Evolutionary conservation across 1,140 invertebrate species (phyloP).

Genomic region (roundworm (Caenorhabditis elegans)): WBcel235 BX284602.5:13875001-13875500

Average conservation of each 20-base stretch:
- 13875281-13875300: slow-evolving; percentile 24
- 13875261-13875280: slow-evolving; percentile 5
- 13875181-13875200: slow-evolving; percentile 65
- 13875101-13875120: slow-evolving; percentile 57
- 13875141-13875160: slow-evolving; percentile 61
- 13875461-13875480: no score
- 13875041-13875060: slow-evolving; percentile 55
- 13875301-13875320: background rate
- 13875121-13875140: slow-evolving; percentile 64
- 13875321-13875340: slow-evolving; percentile 39
- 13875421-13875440: no score
- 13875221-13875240: no score
- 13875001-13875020: slow-evolving; percentile 45
- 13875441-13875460: no score
- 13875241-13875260: slow-evolving; percentile 24
- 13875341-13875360: slow-evolving; percentile 30
- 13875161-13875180: slow-evolving; percentile 57
- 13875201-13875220: slow-evolving; percentile 58
- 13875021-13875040: slow-evolving; percentile 44
- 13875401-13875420: no score
- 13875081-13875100: slow-evolving; percentile 49
- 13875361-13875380: background rate
- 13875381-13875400: background rate
- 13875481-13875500: no score
- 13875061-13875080: slow-evolving; percentile 49